Conservation (phyloP, 1,140 invertebrate species). For the Pseudomyrmex dendroicus region DNA sequence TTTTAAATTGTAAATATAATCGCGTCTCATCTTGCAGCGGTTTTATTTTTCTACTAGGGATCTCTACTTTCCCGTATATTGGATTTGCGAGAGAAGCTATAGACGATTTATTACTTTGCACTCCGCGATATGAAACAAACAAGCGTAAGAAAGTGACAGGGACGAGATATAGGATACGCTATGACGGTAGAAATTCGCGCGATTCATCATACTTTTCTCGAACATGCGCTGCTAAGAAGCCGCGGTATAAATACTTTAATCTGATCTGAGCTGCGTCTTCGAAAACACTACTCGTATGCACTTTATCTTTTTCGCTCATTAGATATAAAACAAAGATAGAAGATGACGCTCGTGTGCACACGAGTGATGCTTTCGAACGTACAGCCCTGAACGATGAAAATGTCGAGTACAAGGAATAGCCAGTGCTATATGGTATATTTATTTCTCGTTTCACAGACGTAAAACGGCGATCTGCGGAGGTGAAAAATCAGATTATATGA, state of each 20-base stretch:
- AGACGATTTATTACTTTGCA: slow-evolving; percentile 25
- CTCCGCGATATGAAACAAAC: slow-evolving; percentile 7
- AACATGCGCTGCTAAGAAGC: slow-evolving; percentile 8
- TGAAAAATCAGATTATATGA: slow-evolving; percentile 16
- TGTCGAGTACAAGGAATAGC: neutral
- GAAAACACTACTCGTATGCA: no score
- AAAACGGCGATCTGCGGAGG: neutral
- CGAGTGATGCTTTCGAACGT: no score
- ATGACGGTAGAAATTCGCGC: slow-evolving; percentile 17
- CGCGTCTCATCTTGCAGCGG: neutral
- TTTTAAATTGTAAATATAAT: neutral
- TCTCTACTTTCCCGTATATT: neutral
- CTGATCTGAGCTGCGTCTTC: neutral
- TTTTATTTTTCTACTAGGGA: neutral
- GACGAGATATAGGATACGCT: slow-evolving; percentile 20
- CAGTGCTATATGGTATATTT: slow-evolving; percentile 7
- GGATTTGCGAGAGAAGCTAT: neutral
- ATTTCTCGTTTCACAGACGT: neutral
- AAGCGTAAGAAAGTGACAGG: slow-evolving; percentile 20
- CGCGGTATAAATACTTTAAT: slow-evolving; percentile 23
- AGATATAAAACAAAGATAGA: no score
- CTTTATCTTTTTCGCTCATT: no score
- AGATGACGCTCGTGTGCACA: no score
- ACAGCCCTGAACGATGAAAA: neutral
- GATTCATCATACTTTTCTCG: slow-evolving; percentile 11